A percentile compares a stretch with the other conserved stretches of the same genome.
These are phyloP conservation scores for Orestias chungarensis DNA, from an alignment of 2,797 vertebrate species.

Conservation along the genomic window DNA sequence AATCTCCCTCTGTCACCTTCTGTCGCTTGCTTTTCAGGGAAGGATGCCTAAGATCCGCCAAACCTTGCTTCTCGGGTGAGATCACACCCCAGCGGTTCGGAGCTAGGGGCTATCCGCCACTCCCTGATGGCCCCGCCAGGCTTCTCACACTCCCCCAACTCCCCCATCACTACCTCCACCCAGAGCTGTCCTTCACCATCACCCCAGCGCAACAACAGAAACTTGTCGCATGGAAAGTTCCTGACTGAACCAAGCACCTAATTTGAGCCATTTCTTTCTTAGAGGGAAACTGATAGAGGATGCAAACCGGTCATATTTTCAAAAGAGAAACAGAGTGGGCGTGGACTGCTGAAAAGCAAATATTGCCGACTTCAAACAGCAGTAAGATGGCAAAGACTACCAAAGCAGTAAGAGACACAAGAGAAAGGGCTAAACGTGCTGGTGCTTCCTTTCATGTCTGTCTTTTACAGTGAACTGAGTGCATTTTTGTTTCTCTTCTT, in stretches of 20 bases:
- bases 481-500: slow-evolving; percentile 53
- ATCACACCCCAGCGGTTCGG: slow-evolving; percentile 71
- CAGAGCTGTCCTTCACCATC: slow-evolving; percentile 50
- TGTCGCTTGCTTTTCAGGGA: slow-evolving; percentile 35
- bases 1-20: slow-evolving; percentile 39
- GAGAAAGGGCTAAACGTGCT: slow-evolving; percentile 69
- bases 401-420: slow-evolving; percentile 65
- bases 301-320: slow-evolving; percentile 67
- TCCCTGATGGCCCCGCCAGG: slow-evolving; percentile 66
- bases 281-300: slow-evolving; percentile 59
- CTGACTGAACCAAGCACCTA: slow-evolving; percentile 57
- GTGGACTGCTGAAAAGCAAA: slow-evolving; percentile 74
- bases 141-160: slow-evolving; percentile 37
- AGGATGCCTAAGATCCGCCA: slow-evolving; percentile 38
- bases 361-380: slow-evolving; percentile 74
- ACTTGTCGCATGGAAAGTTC: slow-evolving; percentile 40
- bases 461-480: slow-evolving; percentile 64
- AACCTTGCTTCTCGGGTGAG: slow-evolving; percentile 60
- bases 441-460: slow-evolving; percentile 74
- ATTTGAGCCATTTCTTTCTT: slow-evolving; percentile 65
- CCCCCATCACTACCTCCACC: slow-evolving; percentile 16
- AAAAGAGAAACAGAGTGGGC: slow-evolving; percentile 67
- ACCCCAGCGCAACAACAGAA: slow-evolving; percentile 32
- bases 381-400: slow-evolving; percentile 70
- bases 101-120: slow-evolving; percentile 59